A percentile compares a stretch with the other conserved stretches of the same genome.
These are phyloP conservation scores for Malurus cyaneus DNA, from an alignment of 2,113 vertebrate genomes.

Conservation along the genomic window DNA sequence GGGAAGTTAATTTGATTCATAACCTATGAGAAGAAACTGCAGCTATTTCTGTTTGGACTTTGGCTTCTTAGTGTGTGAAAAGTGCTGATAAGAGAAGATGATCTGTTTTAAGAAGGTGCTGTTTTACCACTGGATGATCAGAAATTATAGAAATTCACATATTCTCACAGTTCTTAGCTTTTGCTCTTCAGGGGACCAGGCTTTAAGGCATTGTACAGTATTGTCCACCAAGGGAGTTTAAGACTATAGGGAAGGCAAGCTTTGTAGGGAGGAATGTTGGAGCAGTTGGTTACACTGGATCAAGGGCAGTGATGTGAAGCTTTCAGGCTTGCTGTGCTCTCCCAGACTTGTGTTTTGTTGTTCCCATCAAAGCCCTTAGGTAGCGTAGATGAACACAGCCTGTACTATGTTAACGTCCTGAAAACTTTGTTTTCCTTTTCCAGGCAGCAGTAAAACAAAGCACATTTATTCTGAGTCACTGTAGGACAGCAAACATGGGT, in stretches of 20 bases:
- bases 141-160: not conserved
- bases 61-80: not conserved
- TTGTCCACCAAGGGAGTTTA: not conserved
- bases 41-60: not conserved
- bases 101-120: not conserved
- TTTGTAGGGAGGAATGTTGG: not conserved
- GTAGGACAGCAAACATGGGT: not conserved
- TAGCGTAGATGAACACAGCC: not conserved
- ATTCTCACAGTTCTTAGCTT: not conserved
- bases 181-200: not conserved
- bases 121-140: not conserved
- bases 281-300: not conserved
- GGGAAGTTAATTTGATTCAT: not conserved
- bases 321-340: not conserved
- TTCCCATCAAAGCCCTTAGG: not conserved
- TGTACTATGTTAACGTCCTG: not conserved
- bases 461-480: not conserved
- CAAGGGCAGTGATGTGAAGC: not conserved
- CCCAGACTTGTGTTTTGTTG: not conserved
- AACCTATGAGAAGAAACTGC: not conserved
- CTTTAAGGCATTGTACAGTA: not conserved
- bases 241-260: not conserved
- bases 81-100: not conserved
- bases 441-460: not conserved
- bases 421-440: not conserved